A percentile compares a stretch with the other conserved stretches of the same genome.
Conservation (phyloP, 2,888 invertebrate genomes). For the Campaea margaritaria region DNA sequence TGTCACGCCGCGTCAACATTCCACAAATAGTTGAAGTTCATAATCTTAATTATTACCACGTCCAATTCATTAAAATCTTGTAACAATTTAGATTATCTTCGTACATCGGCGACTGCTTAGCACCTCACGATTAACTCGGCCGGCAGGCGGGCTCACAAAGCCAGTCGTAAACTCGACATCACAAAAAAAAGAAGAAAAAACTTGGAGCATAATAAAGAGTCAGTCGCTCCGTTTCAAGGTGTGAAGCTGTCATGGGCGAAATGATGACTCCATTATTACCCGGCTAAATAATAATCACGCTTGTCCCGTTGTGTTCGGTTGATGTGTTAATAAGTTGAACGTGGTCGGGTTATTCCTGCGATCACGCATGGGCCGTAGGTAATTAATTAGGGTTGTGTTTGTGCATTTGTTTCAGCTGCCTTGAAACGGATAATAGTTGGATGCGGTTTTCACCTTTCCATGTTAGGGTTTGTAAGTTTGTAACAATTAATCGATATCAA, state of each 20-base stretch:
- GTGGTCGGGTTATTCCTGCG: conserved; percentile 51
- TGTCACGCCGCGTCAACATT: conserved; percentile 37
- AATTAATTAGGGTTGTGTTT: conserved; percentile 56
- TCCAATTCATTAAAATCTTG: conserved; percentile 64
- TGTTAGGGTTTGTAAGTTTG: neutral
- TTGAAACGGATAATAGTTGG: neutral
- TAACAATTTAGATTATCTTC: conserved; percentile 68
- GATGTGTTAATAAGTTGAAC: conserved; percentile 70
- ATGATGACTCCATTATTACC: conserved; percentile 83
- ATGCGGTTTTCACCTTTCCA: neutral
- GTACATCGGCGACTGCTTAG: conserved; percentile 70
- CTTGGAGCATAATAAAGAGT: conserved; percentile 72
- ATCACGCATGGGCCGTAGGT: conserved; percentile 49
- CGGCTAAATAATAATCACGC: conserved; percentile 76
- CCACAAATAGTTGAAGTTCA: conserved; percentile 51
- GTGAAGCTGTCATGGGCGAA: conserved; percentile 82
- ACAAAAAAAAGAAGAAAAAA: conserved; percentile 60
- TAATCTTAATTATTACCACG: conserved; percentile 72
- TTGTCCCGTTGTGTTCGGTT: conserved; percentile 62
- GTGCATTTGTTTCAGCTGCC: conserved; percentile 45
- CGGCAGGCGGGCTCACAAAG: conserved; percentile 64
- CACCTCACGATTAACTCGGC: conserved; percentile 66
- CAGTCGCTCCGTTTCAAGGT: conserved; percentile 78
- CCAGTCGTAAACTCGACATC: conserved; percentile 71
- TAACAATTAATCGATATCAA: too few relatives aligned